Percentiles rank a stretch among this genome's conserved stretches.
Conservation (phyloP, 2,113 vertebrate species). For the Ceyx cyanopectus region DNA sequence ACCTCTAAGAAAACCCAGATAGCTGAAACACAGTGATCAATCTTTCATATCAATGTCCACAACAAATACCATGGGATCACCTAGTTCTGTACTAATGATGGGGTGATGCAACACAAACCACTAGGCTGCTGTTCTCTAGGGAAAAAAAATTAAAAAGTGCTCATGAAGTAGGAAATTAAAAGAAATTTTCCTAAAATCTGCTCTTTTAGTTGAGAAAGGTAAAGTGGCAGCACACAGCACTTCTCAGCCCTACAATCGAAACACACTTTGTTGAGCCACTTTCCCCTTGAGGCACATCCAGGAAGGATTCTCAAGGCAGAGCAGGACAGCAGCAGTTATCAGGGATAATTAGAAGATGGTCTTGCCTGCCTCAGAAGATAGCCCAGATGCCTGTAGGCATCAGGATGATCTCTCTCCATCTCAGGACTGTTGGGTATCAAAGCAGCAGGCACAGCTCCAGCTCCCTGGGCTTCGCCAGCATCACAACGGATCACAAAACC, state of each 20-base stretch:
- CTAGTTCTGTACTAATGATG: neutral
- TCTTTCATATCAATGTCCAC: neutral
- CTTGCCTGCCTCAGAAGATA: neutral
- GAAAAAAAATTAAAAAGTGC: neutral
- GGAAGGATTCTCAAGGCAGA: neutral
- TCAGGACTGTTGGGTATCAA: accelerated
- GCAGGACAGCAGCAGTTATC: neutral
- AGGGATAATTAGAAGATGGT: neutral
- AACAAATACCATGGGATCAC: neutral
- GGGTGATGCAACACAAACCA: neutral
- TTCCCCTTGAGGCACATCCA: accelerated
- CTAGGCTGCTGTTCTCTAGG: neutral
- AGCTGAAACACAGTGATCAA: neutral
- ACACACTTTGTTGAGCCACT: neutral
- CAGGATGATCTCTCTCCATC: neutral
- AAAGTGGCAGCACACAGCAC: neutral
- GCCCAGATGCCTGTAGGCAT: neutral
- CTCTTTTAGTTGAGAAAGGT: neutral
- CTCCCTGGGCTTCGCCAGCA: too few relatives aligned
- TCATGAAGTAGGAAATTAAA: neutral
- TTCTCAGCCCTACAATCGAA: neutral
- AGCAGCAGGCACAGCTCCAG: neutral
- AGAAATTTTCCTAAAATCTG: neutral
- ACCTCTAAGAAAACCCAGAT: neutral
- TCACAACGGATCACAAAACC: neutral